Base-by-base conservation (phyloP, 1,140 invertebrate genomes). In the Heliconius melpomene region DNA sequence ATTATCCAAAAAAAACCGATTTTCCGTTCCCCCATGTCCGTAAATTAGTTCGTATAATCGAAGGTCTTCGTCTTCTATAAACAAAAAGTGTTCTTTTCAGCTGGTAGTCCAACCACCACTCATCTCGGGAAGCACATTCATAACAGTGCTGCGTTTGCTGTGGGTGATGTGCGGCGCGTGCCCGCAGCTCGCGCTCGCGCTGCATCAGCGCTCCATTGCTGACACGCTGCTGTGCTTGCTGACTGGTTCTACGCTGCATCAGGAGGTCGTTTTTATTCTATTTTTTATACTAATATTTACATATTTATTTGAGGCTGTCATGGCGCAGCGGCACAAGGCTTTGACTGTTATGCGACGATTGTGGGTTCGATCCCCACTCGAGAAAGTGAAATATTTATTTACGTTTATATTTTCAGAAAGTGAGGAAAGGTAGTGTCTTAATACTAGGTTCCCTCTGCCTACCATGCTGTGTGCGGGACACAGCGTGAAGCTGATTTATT, bases 101-200 rank as follows among this genome's bases (percentile, higher is more conserved):
- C 94, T 99, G 88, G 98, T 99, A 83, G 97, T 98, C 57, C 98
- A 98, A 26, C 98, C 98, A 75, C 97, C 98, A 38, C 96, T 99
- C 40, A 97, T 99, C 57, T 99, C 98, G 87, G 98, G 98, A 75
- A 96, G 96, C 77, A 99, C 98, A 66, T 99, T 99, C 95, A 99
- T 99, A 86, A 99, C 98, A 87, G 98, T 99, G 72, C 96, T 99
- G 85, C 96, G 98, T 84, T 99, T 99, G 97, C 95, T 99, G 91
- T 98, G 98, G 88, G 96, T 99, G 79, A 98, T 99, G 98, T 99
- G 98, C 92, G 96, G 97, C 82, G 97, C 97, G 88, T 99, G 98
- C 95, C 98, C 98, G 23, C 97, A 98, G 91, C 95, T 99, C 85
- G 98, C 98, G 75, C 96, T 99, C 73, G 96, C 97, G 26, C 95